Evolutionary conservation across 1,140 invertebrate genomes (phyloP).

Genomic region (Drosophila gunungcola): DNA sequence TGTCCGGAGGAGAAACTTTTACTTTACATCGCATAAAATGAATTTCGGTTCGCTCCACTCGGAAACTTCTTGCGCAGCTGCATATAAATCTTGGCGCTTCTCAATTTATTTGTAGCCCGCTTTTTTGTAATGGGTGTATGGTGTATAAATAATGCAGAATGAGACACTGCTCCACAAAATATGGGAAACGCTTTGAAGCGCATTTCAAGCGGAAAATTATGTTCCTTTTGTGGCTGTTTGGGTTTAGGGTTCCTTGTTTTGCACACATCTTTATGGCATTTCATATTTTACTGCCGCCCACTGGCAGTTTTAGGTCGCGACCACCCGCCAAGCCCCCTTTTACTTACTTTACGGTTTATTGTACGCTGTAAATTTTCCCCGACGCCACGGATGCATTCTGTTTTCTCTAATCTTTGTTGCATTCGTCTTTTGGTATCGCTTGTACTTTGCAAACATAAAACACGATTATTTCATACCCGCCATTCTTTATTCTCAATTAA

Average conservation of each 20-base stretch:
- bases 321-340: constrained; percentile 2
- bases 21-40: constrained; percentile 34
- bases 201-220: constrained; percentile 72
- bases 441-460: constrained; percentile 16
- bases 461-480: background rate
- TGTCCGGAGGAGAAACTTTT: constrained; percentile 35
- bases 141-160: constrained; percentile 35
- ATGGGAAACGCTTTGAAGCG: constrained; percentile 55
- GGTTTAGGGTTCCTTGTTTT: constrained; percentile 17
- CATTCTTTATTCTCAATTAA: constrained; percentile 41
- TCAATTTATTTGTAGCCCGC: constrained; percentile 35
- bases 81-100: constrained; percentile 31
- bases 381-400: constrained; percentile 17
- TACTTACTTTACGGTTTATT: constrained; percentile 29
- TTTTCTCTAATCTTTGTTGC: constrained; percentile 32
- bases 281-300: constrained; percentile 57
- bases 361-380: constrained; percentile 32
- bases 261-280: constrained; percentile 64
- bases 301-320: constrained; percentile 15
- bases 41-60: constrained; percentile 31
- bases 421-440: constrained; percentile 6
- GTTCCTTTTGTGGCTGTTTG: constrained; percentile 62
- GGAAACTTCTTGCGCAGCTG: constrained; percentile 34
- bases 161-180: constrained; percentile 32
- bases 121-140: constrained; percentile 2